Conservation (phyloP, 2,797 vertebrate genomes). For the Microctenopoma steveboyesi region DNA sequence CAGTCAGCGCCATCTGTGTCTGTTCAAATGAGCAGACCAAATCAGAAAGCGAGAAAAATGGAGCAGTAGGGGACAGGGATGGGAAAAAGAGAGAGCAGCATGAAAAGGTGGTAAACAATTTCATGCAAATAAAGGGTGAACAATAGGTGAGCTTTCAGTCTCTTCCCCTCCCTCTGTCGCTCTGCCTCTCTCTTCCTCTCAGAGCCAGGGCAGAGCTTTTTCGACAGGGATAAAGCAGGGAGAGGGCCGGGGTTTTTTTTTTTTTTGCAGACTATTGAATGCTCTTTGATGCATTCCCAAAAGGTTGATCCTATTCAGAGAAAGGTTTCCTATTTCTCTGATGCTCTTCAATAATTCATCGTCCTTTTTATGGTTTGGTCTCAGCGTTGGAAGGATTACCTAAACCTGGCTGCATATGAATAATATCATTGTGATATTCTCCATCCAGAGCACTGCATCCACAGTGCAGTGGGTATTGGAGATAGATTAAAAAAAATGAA, state of each 20-base stretch:
- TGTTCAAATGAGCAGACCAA: constrained; percentile 51
- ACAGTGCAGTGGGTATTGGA: constrained; percentile 62
- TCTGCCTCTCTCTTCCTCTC: constrained; percentile 54
- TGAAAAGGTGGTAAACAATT: constrained; percentile 82
- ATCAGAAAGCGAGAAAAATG: constrained; percentile 59
- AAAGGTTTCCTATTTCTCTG: constrained; percentile 84
- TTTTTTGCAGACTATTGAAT: constrained; percentile 77
- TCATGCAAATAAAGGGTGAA: constrained; percentile 82
- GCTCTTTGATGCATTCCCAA: constrained; percentile 84
- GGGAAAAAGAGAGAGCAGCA: constrained; percentile 66
- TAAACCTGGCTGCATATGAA: constrained; percentile 83
- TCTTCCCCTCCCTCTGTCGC: constrained; percentile 48
- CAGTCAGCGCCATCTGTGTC: constrained; percentile 50
- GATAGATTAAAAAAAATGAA: constrained; percentile 59
- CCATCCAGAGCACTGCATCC: constrained; percentile 67
- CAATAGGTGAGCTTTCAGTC: constrained; percentile 76
- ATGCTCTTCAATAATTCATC: constrained; percentile 84
- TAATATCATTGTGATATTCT: constrained; percentile 80
- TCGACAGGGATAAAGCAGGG: constrained; percentile 74
- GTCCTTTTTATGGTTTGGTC: constrained; percentile 81
- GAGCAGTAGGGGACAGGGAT: constrained; percentile 64
- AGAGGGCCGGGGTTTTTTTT: constrained; percentile 54
- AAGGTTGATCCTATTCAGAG: constrained; percentile 84
- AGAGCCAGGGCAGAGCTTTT: constrained; percentile 74
- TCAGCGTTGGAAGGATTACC: constrained; percentile 79